phyloP scores from a whole-genome alignment of 2,888 invertebrate species.

The Gonocerus acuteangulatus region DNA sequence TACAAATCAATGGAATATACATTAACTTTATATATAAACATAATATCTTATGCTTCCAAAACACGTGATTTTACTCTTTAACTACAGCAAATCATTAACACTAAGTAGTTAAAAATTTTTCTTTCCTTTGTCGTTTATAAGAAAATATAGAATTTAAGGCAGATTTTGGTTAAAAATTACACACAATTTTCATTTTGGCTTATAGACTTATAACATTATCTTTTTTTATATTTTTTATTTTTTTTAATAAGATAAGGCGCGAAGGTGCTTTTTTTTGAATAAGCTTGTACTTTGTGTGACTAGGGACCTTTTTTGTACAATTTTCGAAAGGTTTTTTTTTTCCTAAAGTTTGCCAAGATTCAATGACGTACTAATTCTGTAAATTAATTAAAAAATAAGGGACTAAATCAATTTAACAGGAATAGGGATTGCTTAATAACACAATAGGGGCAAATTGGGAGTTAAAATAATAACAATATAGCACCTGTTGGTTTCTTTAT shows the following conservation, averaged over 20 bases:
- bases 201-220: constrained; percentile 41
- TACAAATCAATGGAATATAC: constrained; percentile 37
- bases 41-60: constrained; percentile 38
- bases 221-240: constrained; percentile 41
- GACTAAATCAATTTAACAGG: constrained; percentile 34
- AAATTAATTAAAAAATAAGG: constrained; percentile 42
- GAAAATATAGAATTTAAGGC: constrained; percentile 61
- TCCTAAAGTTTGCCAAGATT: constrained; percentile 49
- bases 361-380: constrained; percentile 46
- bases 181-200: constrained; percentile 46
- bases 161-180: constrained; percentile 56
- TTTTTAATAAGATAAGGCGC: constrained; percentile 60
- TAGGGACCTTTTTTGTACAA: constrained; percentile 37
- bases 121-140: constrained; percentile 46
- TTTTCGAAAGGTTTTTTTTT: constrained; percentile 51
- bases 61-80: constrained; percentile 38
- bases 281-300: constrained; percentile 56
- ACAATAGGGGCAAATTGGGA: constrained; percentile 32
- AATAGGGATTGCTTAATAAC: constrained; percentile 27
- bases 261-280: constrained; percentile 58
- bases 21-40: constrained; percentile 37
- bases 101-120: constrained; percentile 39
- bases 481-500: constrained; percentile 36
- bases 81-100: constrained; percentile 39
- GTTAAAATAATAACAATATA: constrained; percentile 33